Evolutionary conservation across 2,888 invertebrate genomes (phyloP).

Genomic region (Athalia cordata): DNA sequence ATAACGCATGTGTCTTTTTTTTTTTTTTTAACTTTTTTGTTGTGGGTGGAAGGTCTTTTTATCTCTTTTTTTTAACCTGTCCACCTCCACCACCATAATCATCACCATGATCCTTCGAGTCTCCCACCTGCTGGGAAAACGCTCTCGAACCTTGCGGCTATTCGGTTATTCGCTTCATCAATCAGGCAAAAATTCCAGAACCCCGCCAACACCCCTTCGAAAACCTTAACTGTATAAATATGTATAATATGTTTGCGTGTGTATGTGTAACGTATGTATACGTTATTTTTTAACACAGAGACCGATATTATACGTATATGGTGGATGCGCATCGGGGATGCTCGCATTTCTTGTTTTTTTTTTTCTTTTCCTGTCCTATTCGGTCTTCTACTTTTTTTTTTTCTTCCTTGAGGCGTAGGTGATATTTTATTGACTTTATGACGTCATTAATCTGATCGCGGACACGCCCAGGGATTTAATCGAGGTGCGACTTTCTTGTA

Average conservation of each 20-base stretch:
- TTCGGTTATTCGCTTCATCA: conserved; percentile 71
- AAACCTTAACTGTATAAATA: background rate
- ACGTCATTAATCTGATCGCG: conserved; percentile 72
- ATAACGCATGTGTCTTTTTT: background rate
- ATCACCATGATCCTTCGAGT: conserved; percentile 30
- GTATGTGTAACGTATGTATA: background rate
- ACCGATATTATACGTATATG: conserved; percentile 46
- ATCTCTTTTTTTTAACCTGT: conserved; percentile 53
- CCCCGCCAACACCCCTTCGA: background rate
- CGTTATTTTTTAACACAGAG: background rate
- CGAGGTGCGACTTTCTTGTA: conserved; percentile 50
- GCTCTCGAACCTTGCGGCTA: conserved; percentile 44
- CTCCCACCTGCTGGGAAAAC: conserved; percentile 70
- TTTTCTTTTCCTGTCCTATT: background rate
- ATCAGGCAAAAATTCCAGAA: conserved; percentile 61
- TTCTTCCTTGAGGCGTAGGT: conserved; percentile 61
- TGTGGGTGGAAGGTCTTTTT: conserved; percentile 50
- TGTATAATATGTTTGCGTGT: background rate
- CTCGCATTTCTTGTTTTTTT: background rate
- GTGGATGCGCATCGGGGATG: conserved; percentile 49
- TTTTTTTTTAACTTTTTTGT: conserved; percentile 25
- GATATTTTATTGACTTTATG: conserved; percentile 74
- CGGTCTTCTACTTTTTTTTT: background rate
- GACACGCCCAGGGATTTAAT: conserved; percentile 68
- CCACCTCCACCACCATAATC: conserved; percentile 49